A percentile compares a stretch with the other conserved stretches of the same genome.
Conservation (phyloP, 2,113 vertebrate species). For the Notarius lentiginosus region DNA sequence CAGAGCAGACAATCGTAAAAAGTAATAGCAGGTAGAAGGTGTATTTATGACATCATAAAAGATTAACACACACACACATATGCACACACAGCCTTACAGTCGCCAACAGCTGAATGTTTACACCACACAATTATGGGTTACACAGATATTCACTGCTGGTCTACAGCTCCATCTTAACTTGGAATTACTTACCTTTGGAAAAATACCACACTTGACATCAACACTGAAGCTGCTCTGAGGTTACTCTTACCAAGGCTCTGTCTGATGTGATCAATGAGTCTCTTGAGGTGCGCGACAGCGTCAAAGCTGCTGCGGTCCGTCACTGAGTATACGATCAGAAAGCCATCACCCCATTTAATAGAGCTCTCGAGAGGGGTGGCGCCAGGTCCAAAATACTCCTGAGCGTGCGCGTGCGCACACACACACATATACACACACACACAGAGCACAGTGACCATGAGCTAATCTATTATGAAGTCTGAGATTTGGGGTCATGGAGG, state of each 20-base stretch:
- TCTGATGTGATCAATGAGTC: constrained; percentile 70
- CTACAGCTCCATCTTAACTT: constrained; percentile 1
- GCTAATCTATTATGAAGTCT: neutral
- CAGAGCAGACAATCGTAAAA: constrained; percentile 38
- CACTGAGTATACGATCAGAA: constrained; percentile 74
- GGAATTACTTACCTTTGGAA: constrained; percentile 12
- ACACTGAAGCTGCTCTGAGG: neutral
- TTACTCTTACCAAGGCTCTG: constrained; percentile 64
- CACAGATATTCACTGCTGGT: constrained; percentile 16
- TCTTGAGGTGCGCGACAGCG: constrained; percentile 69
- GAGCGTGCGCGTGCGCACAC: constrained; percentile 6
- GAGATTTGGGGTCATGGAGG: neutral
- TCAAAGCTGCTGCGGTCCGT: constrained; percentile 70
- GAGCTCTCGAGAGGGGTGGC: constrained; percentile 63
- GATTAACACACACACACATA: neutral
- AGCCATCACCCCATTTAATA: constrained; percentile 74
- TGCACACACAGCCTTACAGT: neutral
- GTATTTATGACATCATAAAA: constrained; percentile 44
- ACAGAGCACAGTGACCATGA: neutral
- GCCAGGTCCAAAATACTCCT: constrained; percentile 56
- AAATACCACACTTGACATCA: neutral
- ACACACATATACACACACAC: constrained; percentile 9
- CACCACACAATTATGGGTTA: neutral
- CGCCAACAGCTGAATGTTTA: neutral
- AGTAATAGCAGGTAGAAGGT: constrained; percentile 19